Base-by-base conservation (phyloP, 2,797 vertebrate species). In the Diplodus sargus region DNA sequence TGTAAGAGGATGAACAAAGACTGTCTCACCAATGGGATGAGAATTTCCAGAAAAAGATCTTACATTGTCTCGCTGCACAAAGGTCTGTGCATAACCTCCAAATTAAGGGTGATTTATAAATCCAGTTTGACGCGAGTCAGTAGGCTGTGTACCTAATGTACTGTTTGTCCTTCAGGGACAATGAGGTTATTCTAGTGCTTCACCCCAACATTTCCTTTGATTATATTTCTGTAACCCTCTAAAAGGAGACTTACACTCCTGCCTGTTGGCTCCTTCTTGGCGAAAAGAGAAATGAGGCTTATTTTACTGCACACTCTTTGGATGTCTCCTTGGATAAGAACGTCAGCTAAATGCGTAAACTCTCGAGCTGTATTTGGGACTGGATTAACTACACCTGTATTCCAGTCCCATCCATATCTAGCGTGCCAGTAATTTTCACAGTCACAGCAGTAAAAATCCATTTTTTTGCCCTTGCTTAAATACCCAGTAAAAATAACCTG, bases 1-100 rank as follows among this genome's bases (percentile, higher is more conserved):
- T 49, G 76, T 69, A 83, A 84, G 74, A 82, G 74, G 77, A 78
- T 82, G 78, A 91, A 89, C 82, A 91, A 82, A 91, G 86, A 64
- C 60, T 58, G 73, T 57, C 73, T 84, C 73, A 70, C 59, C 17
- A 61, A 58, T 51, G 57, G 72, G 75, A 78, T 47, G 59, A 75
- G 30, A 80, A 78, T 70, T 39, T 76, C 61, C 28, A 59, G 28
- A 65, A 79, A 72, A 51, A 67, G 17, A 59, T 45, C 39, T 74
- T 49, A 30, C 42, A 49, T 68, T 76, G 48, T 72, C 67, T 82
- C 14, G 11, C 56, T 58, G 28, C 53, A 45, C 64, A 81, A 61
- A 70, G 49, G 23, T 69, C 53, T 58, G 45, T 15, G 65, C 70
- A 73, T 20, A 63, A 69, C 79, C 13, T 28, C n/a, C 14, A 70